These are phyloP conservation scores for Myathropa florea DNA, from an alignment of 2,888 invertebrate species.

Conservation along the genomic window DNA sequence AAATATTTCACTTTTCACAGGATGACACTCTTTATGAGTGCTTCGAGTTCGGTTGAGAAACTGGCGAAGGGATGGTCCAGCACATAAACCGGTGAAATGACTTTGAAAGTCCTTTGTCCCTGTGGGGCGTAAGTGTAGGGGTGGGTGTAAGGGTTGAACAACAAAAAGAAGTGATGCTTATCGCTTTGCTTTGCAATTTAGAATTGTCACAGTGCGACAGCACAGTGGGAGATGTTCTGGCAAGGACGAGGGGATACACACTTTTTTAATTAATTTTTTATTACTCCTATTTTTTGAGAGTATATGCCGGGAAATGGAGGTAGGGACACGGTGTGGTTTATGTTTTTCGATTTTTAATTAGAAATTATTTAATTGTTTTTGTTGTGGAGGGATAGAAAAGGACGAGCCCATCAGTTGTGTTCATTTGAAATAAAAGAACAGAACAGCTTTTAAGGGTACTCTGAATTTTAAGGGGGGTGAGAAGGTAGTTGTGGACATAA, in stretches of 20 bases:
- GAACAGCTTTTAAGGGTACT: neutral
- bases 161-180: constrained; percentile 4
- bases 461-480: no score
- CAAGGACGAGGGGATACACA: neutral
- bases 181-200: constrained; percentile 3
- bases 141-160: neutral
- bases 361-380: neutral
- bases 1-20: neutral
- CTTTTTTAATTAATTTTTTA: neutral
- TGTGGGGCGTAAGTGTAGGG: no score
- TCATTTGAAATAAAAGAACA: neutral
- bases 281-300: neutral
- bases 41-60: neutral
- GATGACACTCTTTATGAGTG: neutral
- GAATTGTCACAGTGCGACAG: constrained; percentile 9
- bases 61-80: neutral
- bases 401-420: neutral
- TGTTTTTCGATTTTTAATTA: neutral
- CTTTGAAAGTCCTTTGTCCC: neutral
- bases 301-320: neutral
- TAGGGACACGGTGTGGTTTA: neutral
- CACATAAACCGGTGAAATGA: neutral
- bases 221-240: neutral
- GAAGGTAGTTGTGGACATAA: neutral
- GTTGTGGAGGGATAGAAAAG: neutral